Evolutionary conservation across 1,140 invertebrate genomes (phyloP), one percentile per base, ranked within the genome.

Genomic region (Melitaea cinxia): DNA sequence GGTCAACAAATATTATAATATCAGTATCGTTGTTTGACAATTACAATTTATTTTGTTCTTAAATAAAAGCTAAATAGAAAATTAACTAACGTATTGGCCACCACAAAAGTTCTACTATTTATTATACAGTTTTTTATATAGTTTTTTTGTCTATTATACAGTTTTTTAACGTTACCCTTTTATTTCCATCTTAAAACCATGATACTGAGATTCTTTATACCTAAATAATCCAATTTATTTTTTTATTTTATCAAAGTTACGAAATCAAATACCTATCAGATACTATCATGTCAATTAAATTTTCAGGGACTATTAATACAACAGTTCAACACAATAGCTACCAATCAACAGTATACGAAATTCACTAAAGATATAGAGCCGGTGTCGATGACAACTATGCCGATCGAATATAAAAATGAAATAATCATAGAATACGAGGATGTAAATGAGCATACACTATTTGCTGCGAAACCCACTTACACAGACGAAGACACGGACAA

Each of bases 251-350:
- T 23, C 14, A 15, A 4, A 47, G 15, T 39, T 21, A 57, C 45
- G 45, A 57, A 14, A 45, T 57, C 57, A 42, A n/a, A 28, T 52
- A 24, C 52, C 47, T 52, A 24, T 60, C 47, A 23, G 28, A 47
- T 21, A 70, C 15, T 65, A 52, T 73, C 52, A 73, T 42, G 47
- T 15, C 53, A 65, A 19, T 54, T 62, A 33, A 28, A 67, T 58
- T 91, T 91, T 80, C 88, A 91, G 88, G 85, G 83, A 86, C 77
- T 87, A 72, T 79, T 91, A 68, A 89, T 91, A 79, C 80, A 89
- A 68, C 86, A 89, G 71, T 86, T 91, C 73, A 89, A 89, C 64
- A 72, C 69, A 17, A 91, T 91, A 56, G 86, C 88, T 26, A 79
- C 82, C n/a, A 88, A 88, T 68, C 86, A 86, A 68, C 80, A 88